Percentiles rank a stretch among this genome's conserved stretches.
Evolutionary conservation across 2,888 invertebrate species (phyloP).

Genomic region (Tuta absoluta): DNA sequence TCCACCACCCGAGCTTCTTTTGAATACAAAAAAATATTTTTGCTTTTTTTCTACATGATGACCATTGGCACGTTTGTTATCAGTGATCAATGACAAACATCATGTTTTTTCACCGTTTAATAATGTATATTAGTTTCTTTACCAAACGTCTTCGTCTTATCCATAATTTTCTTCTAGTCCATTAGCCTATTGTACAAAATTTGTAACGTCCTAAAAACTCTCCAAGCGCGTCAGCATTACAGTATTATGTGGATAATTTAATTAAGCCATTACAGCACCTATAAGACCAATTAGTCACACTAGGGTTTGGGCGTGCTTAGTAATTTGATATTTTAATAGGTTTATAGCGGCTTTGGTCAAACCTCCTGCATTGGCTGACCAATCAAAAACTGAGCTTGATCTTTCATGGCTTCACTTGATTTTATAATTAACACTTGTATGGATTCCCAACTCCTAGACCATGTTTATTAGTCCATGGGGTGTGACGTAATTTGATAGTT

Average conservation of each 20-base stretch:
- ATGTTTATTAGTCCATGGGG: slow-evolving; percentile 28
- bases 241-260: slow-evolving; percentile 76
- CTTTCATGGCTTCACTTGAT: slow-evolving; percentile 64
- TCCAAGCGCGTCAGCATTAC: slow-evolving; percentile 65
- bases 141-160: no score
- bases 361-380: slow-evolving; percentile 68
- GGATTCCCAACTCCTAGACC: slow-evolving; percentile 45
- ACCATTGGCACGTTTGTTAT: no score
- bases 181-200: slow-evolving; percentile 72
- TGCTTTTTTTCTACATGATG: no score
- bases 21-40: no score
- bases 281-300: slow-evolving; percentile 80
- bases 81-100: no score
- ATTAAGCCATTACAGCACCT: slow-evolving; percentile 78
- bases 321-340: slow-evolving; percentile 76
- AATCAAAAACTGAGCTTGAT: slow-evolving; percentile 55
- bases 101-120: no score
- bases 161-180: background rate
- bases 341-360: slow-evolving; percentile 68
- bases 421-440: slow-evolving; percentile 63
- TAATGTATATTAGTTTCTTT: no score
- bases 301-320: slow-evolving; percentile 74
- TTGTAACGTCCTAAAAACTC: slow-evolving; percentile 72
- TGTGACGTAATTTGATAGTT: slow-evolving; percentile 21
- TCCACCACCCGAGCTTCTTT: no score